phyloP scores from a whole-genome alignment of 2,888 invertebrate genomes.

The Glaucopsyche alexis region DNA sequence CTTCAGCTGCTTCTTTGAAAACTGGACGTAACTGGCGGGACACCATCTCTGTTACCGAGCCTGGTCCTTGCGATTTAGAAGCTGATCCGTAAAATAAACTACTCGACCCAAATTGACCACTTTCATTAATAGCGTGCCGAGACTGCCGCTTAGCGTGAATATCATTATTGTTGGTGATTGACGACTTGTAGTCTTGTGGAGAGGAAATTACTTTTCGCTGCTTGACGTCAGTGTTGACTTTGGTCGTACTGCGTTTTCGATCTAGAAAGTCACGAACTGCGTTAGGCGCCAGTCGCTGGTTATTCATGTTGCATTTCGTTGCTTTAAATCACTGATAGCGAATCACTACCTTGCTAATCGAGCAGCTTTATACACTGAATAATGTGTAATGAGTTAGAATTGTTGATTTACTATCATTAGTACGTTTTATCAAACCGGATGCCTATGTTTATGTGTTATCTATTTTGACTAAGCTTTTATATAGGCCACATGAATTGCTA shows the following conservation, averaged over 20 bases:
- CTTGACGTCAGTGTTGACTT: conserved; percentile 19
- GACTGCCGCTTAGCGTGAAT: neutral
- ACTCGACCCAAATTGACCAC: neutral
- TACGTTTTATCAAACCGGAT: too few relatives aligned
- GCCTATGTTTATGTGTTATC: too few relatives aligned
- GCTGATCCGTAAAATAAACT: conserved; percentile 8
- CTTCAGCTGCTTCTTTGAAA: conserved; percentile 1
- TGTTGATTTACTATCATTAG: too few relatives aligned
- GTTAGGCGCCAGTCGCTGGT: too few relatives aligned
- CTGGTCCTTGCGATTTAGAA: conserved; percentile 11
- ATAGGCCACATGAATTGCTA: too few relatives aligned
- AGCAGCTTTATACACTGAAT: too few relatives aligned
- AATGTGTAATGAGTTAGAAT: too few relatives aligned
- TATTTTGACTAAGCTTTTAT: too few relatives aligned
- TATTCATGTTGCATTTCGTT: too few relatives aligned
- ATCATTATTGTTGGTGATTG: neutral
- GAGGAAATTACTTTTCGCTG: conserved; percentile 7
- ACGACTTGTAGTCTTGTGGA: neutral
- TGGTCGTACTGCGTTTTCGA: conserved; percentile 2
- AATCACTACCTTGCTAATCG: too few relatives aligned
- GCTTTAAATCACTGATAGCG: too few relatives aligned
- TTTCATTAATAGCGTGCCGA: conserved; percentile 6
- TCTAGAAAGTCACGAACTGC: too few relatives aligned
- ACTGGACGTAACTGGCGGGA: neutral
- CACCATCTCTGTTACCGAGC: neutral